Base-by-base conservation (phyloP, 2,888 invertebrate species). In the Eupsilia transversa region DNA sequence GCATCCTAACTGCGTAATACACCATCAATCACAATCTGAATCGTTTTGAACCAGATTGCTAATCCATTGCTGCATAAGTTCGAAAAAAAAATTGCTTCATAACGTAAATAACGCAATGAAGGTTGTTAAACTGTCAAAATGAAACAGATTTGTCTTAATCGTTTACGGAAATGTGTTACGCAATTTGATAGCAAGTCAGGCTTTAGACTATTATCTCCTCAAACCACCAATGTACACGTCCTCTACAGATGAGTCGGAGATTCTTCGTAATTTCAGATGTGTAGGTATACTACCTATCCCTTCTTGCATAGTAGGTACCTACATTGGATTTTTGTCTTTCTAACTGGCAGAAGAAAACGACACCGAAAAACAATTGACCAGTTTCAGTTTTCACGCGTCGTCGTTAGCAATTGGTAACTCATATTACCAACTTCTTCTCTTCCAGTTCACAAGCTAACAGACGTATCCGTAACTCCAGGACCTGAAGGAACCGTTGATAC, bases 361-460 rank as follows among this genome's bases (percentile, higher is more conserved):
- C n/a, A 1, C 12, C 27, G 9, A 30, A 23, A 30, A 30, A 64
- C 23, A 0, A 6, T 43, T 3, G 20, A 43, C 12, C 12, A 41
- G 43, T 30, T 30, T 46, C 27, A 43, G 6, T 46, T 46, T 46
- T 14, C 2, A 27, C 27, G 56, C 7, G 3, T 27, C 7, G 3
- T 27, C 27, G 14, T 17, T 56, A 27, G 1, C 30, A 27, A 54
- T 7, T n/a, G n/a, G n/a, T n/a, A n/a, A 54, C n/a, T 49, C 17
- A 52, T 10, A n/a, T 14, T 17, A 56, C 7, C 20, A 33, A 72
- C 6, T 65, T 35, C 12, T 27, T 63, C 38, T 56, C 35, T 88
- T 91, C 3, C 93, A 96, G 96, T 96, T 10, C 95, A 96, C 88
- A 94, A 94, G 86, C 76, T 96, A 46, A 93, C 93, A 0, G 94